These are phyloP conservation scores for Gila orcuttii DNA, from an alignment of 2,113 vertebrate genomes.

Conservation along the genomic window DNA sequence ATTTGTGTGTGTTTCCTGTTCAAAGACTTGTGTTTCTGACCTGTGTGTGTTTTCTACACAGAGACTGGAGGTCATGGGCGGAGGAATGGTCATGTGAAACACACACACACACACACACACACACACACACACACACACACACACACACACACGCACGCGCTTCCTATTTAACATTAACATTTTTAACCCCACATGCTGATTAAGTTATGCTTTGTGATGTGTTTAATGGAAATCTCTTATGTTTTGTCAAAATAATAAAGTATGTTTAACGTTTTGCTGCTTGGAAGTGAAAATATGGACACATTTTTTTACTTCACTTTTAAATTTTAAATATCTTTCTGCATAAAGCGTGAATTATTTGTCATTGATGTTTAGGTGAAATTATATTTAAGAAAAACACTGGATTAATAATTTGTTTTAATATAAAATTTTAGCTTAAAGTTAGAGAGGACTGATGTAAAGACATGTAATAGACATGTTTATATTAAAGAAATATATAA, in stretches of 20 bases:
- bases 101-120: not conserved
- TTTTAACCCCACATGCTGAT: not conserved
- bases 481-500: not conserved
- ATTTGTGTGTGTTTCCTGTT: not conserved
- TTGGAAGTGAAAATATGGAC: not conserved
- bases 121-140: conserved; percentile 5
- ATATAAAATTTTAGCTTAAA: not conserved
- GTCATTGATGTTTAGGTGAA: not conserved
- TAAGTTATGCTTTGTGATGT: conserved; percentile 21
- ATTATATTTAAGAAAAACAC: not conserved
- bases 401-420: not conserved
- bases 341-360: not conserved
- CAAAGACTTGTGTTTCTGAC: not conserved
- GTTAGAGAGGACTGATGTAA: not conserved
- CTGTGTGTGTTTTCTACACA: conserved; percentile 61
- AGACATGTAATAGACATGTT: not conserved
- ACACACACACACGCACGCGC: conserved; percentile 8
- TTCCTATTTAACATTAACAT: not conserved
- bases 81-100: conserved; percentile 87
- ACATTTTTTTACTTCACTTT: too few relatives aligned
- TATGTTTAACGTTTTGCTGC: not conserved
- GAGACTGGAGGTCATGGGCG: conserved; percentile 94
- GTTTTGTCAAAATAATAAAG: conserved; percentile 31
- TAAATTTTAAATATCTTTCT: not conserved
- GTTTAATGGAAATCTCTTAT: not conserved